Evolutionary conservation across 1,140 invertebrate species (phyloP).

Genomic region (Calosoma granatense): DNA sequence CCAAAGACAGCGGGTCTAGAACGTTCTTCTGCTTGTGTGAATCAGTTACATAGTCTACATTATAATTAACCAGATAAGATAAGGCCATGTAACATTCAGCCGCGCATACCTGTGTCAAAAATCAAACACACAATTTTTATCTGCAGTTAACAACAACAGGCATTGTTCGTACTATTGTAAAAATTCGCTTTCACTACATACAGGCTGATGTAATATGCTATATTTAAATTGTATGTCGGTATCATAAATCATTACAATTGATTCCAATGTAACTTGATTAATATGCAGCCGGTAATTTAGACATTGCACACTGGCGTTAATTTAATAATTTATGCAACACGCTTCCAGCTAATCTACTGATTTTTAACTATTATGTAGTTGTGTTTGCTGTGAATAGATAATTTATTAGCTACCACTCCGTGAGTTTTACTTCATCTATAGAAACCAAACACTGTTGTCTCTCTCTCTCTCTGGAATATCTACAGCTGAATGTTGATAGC

Average conservation of each 20-base stretch:
- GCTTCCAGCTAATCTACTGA: too few species aligned
- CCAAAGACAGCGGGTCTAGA: too few species aligned
- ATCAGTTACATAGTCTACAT: neutral
- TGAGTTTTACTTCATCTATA: too few species aligned
- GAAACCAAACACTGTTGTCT: too few species aligned
- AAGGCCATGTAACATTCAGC: neutral
- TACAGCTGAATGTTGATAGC: too few species aligned
- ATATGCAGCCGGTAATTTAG: too few species aligned
- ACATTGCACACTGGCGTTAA: too few species aligned
- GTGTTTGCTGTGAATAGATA: too few species aligned
- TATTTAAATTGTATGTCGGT: neutral
- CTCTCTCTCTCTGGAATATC: too few species aligned
- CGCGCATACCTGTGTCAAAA: neutral
- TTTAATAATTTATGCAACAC: too few species aligned
- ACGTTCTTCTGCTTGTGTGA: neutral
- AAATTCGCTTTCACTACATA: neutral
- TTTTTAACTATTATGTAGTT: too few species aligned
- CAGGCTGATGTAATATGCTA: conserved; percentile 2
- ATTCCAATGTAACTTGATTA: neutral
- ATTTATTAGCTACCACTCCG: too few species aligned
- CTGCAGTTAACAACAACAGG: neutral
- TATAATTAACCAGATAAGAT: neutral
- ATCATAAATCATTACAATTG: neutral
- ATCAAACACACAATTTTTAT: neutral
- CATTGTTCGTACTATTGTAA: neutral